Evolutionary conservation across 2,797 vertebrate species (phyloP).

Genomic region (Pseudochaenichthys georgianus): DNA sequence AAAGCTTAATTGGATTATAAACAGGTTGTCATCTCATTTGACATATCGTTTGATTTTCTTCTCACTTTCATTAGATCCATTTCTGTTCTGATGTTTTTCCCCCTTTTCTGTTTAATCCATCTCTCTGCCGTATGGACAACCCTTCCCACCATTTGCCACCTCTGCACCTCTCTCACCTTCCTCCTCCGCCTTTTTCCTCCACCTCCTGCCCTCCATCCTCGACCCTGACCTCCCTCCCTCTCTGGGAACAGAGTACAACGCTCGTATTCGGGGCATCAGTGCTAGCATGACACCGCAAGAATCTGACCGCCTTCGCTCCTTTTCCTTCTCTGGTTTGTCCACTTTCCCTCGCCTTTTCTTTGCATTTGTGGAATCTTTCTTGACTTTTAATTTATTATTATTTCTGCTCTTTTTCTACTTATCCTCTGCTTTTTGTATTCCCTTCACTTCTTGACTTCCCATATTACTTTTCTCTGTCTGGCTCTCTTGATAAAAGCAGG

Average conservation of each 20-base stretch:
- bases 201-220: constrained; percentile 60
- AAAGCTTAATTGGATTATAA: neutral
- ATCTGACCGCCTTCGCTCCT: constrained; percentile 91
- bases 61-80: constrained; percentile 41
- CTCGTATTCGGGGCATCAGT: constrained; percentile 86
- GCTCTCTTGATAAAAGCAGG: neutral
- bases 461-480: neutral
- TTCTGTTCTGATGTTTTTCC: constrained; percentile 56
- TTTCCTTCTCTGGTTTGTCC: constrained; percentile 94
- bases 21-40: constrained; percentile 15
- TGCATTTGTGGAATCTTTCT: constrained; percentile 29
- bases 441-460: constrained; percentile 2
- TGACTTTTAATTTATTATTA: constrained; percentile 12
- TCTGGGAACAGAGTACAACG: constrained; percentile 86
- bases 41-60: constrained; percentile 28
- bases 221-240: constrained; percentile 77
- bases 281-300: constrained; percentile 82
- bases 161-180: constrained; percentile 68
- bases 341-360: constrained; percentile 55
- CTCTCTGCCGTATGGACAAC: constrained; percentile 65
- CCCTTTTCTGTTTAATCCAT: constrained; percentile 58
- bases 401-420: constrained; percentile 17
- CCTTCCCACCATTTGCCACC: constrained; percentile 59
- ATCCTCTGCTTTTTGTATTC: constrained; percentile 4
- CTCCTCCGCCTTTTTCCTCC: constrained; percentile 69